Base-by-base conservation (phyloP, 2,888 invertebrate species). In the Alentia gelatinosa region DNA sequence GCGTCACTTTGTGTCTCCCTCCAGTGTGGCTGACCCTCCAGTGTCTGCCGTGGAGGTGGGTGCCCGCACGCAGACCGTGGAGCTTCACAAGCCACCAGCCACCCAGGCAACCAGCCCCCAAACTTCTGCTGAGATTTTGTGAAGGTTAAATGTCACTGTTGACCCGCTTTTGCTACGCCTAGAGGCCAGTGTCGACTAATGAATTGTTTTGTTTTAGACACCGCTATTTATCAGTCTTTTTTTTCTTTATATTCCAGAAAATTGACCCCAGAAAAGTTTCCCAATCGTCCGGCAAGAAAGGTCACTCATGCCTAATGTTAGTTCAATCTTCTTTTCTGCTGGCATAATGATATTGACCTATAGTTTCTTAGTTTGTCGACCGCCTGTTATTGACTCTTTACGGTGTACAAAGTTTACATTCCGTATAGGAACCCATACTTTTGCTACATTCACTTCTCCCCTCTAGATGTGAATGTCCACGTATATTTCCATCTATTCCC, bases 161-260 rank as follows among this genome's bases (percentile, higher is more conserved):
- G 79, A 39, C 79, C 68, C 39, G 39, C 35, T 79, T 79, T 79
- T 79, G 79, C 79, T 79, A 79, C 35, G 79, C 0, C 79, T 79
- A 79, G 79, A 79, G 79, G 74, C 33, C 37, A 79, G 39, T 19
- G 0, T 35, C 39, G 79, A 15, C 39, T 79, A 79, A 79, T 79
- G 79, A 79, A 79, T 39, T n/a, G 39, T 30, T 26, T 68, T 68
- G 68, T 68, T 68, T 68, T 68, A 30, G 68, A 68, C n/a, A 26
- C 12, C 79, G 37, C 79, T 39, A 37, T n/a, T 56, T 79, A 37
- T 79, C 79, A 33, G 79, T 15, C 35, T 12, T 35, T 15, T 37
- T 79, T 39, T n/a, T 56, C 56, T 56, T 56, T n/a, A 79, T 39
- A 79, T 39, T 26, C 79, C 79, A 35, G 23, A 15, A 15, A 35